These are phyloP conservation scores for Semotilus atromaculatus DNA, from an alignment of 2,797 vertebrate species.

Conservation along the genomic window DNA sequence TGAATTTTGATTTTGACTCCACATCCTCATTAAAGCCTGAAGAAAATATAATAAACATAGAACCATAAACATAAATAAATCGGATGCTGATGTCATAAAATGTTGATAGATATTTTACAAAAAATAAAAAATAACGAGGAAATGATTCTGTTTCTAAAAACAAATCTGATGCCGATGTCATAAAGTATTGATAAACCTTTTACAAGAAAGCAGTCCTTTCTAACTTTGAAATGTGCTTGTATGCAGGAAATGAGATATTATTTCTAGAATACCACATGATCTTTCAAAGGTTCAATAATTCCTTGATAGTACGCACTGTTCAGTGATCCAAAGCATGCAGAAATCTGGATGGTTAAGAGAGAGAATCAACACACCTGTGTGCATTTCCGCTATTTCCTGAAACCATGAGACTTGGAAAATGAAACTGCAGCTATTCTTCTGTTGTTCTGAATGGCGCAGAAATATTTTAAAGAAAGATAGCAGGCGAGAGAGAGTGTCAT, in stretches of 20 bases:
- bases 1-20: not conserved
- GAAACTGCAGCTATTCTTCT: slow-evolving; percentile 26
- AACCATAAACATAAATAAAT: not conserved
- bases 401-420: slow-evolving; percentile 7
- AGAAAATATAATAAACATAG: not conserved
- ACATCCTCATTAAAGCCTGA: not conserved
- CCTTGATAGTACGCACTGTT: slow-evolving; percentile 8
- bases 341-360: not conserved
- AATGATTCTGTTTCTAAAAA: not conserved
- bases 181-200: not conserved
- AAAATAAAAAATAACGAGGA: not conserved
- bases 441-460: slow-evolving; percentile 1
- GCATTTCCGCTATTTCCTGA: not conserved
- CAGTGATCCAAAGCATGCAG: slow-evolving; percentile 6
- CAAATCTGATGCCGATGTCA: not conserved
- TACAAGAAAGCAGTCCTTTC: not conserved
- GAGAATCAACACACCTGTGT: not conserved
- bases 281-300: not conserved
- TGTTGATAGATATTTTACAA: not conserved
- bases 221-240: not conserved
- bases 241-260: slow-evolving; percentile 14
- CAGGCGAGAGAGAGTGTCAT: slow-evolving; percentile 50
- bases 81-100: not conserved
- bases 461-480: slow-evolving; percentile 44
- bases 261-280: slow-evolving; percentile 10